Evolutionary conservation across 1,140 invertebrate genomes (phyloP).

Genomic region (Bombus haemorrhoidalis): DNA sequence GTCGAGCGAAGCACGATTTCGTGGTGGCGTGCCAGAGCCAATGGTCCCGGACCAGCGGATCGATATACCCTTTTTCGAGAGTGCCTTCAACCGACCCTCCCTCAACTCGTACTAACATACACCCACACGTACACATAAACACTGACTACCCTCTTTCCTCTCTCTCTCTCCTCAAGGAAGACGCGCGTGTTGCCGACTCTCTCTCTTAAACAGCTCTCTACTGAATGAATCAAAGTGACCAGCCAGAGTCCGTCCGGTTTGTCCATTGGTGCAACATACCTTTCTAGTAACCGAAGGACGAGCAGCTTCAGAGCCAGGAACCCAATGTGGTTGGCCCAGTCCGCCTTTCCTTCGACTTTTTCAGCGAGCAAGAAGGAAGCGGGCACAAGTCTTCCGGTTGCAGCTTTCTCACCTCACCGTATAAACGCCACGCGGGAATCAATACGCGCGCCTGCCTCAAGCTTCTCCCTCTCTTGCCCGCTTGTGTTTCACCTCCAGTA

Average conservation of each 20-base stretch:
- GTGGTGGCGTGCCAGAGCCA: slow-evolving; percentile 75
- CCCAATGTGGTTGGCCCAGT: neutral
- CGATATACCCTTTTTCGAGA: slow-evolving; percentile 78
- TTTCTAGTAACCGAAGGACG: neutral
- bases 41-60: slow-evolving; percentile 78
- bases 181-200: slow-evolving; percentile 23
- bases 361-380: slow-evolving; percentile 50
- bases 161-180: slow-evolving; percentile 20
- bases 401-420: slow-evolving; percentile 70
- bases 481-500: neutral
- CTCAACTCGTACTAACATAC: slow-evolving; percentile 3
- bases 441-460: slow-evolving; percentile 69
- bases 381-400: slow-evolving; percentile 64
- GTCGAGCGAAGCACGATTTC: slow-evolving; percentile 60
- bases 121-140: neutral
- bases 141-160: neutral
- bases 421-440: slow-evolving; percentile 70
- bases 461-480: slow-evolving; percentile 49
- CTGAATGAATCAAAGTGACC: slow-evolving; percentile 21
- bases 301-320: neutral
- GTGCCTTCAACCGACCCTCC: slow-evolving; percentile 56
- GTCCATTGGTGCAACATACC: slow-evolving; percentile 29
- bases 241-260: neutral
- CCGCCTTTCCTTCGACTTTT: slow-evolving; percentile 28
- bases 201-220: slow-evolving; percentile 7